Evolutionary conservation across 2,888 invertebrate genomes (phyloP), one percentile per base, ranked within the genome.

Genomic region (Caenorhabditis imperialis): DNA sequence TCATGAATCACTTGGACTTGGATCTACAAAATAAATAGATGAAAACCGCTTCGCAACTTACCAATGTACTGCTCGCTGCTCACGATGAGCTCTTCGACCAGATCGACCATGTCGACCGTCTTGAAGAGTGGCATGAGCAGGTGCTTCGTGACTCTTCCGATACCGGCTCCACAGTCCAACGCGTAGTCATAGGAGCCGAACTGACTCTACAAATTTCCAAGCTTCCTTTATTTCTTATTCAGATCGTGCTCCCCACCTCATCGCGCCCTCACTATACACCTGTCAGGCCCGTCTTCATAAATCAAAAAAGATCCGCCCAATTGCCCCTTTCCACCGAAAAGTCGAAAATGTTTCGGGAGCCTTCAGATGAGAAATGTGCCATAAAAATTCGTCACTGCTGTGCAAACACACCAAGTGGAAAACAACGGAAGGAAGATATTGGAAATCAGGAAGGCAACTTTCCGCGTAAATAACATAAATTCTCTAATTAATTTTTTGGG

Each of bases 81-180:
- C 5, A 63, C 69, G 16, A 86, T 84, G 18, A 86, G 77, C 20
- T 77, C 74, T 25, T 82, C 79, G 16, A 84, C 82, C 8, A 85
- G 79, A 57, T 86, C 86, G n/a, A 81, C 85, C 86, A 86, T 86
- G 55, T 86, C 86, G 20, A 86, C 86, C 50, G 55, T 75, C 12
- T 92, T 91, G 89, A 97, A 98, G 78, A 92, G 89, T 44, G 93
- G 92, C 58, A 93, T 90, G 20, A 99, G 90, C 12, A 98, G 90
- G 85, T 93, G 91, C 88, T 94, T 94, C 1, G 94, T 93, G 40
- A 99, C 93, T 83, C 99, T 91, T 0, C 99, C 99, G 82, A 99
- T 98, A 2, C 99, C 99, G 16, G 97, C 94, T 4, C 98, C 99
- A 89, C 98, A 98, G 88, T 99, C 99, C 8, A 97, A 89, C 1